Evolutionary conservation across 2,797 vertebrate genomes (phyloP).

Genomic region (Melanotaenia pygmaea): DNA sequence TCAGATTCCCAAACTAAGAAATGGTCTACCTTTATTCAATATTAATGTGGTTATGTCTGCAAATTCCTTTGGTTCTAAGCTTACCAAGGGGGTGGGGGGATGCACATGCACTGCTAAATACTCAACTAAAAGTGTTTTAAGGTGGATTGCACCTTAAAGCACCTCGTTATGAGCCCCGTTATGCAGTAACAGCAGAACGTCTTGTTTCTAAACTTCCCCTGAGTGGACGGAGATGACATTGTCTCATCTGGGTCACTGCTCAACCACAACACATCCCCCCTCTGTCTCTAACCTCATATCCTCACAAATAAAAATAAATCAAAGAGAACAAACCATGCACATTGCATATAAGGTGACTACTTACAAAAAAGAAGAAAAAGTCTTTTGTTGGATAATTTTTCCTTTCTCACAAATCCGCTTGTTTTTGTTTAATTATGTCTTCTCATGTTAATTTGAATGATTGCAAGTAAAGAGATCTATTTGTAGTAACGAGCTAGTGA

Average conservation of each 20-base stretch:
- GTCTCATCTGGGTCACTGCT: conserved; percentile 65
- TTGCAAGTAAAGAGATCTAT: conserved; percentile 8
- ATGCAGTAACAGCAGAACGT: conserved; percentile 55
- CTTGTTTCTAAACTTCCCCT: conserved; percentile 44
- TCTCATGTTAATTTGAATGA: conserved; percentile 14
- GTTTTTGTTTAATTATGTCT: conserved; percentile 23
- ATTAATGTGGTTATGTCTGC: background rate
- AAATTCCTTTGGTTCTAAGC: background rate
- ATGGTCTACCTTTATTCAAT: background rate
- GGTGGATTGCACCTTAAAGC: conserved; percentile 2
- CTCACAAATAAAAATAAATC: conserved; percentile 29
- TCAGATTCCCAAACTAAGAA: background rate
- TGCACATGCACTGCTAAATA: background rate
- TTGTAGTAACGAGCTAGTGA: conserved; percentile 12
- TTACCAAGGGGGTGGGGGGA: background rate
- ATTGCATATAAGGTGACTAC: background rate
- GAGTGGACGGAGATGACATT: conserved; percentile 57
- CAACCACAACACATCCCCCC: conserved; percentile 40
- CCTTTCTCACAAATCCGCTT: conserved; percentile 15
- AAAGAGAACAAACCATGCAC: conserved; percentile 14
- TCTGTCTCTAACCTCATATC: conserved; percentile 20
- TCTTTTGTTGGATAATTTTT: background rate
- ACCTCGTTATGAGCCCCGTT: background rate
- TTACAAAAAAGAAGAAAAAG: background rate
- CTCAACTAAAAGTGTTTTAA: background rate